Conservation (phyloP, 2,888 invertebrate genomes). For the Pseudococcus jackbeardsleyi region DNA sequence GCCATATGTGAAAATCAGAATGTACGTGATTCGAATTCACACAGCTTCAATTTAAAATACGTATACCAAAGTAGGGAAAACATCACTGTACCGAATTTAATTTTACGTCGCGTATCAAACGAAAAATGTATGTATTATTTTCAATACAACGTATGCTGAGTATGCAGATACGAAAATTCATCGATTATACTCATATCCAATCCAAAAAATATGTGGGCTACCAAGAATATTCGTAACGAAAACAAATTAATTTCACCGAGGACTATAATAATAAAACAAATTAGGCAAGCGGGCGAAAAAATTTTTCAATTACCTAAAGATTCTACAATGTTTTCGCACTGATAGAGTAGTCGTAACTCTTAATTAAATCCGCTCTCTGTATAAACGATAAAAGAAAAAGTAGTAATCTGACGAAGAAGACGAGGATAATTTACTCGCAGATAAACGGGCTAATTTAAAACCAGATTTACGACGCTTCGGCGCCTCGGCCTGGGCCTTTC, state of each 20-base stretch:
- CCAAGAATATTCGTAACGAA: too few species aligned
- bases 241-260: too few species aligned
- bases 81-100: constrained; percentile 21
- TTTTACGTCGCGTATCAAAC: neutral
- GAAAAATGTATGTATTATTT: too few species aligned
- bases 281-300: neutral
- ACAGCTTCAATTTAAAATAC: constrained; percentile 32
- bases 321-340: neutral
- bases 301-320: neutral
- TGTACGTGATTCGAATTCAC: constrained; percentile 53
- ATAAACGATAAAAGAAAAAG: constrained; percentile 22
- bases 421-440: constrained; percentile 7
- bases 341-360: constrained; percentile 6
- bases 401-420: neutral
- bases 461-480: constrained; percentile 37
- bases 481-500: neutral
- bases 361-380: neutral
- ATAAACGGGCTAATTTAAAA: constrained; percentile 33
- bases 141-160: neutral
- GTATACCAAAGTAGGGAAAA: constrained; percentile 1
- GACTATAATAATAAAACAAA: too few species aligned
- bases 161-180: too few species aligned
- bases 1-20: constrained; percentile 59
- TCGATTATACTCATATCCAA: too few species aligned
- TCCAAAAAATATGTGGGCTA: too few species aligned